Evolutionary conservation across 37 sponge, comb jelly and placozoan genomes (phyloP).

Genomic region (Hexactinellida sp.): DNA sequence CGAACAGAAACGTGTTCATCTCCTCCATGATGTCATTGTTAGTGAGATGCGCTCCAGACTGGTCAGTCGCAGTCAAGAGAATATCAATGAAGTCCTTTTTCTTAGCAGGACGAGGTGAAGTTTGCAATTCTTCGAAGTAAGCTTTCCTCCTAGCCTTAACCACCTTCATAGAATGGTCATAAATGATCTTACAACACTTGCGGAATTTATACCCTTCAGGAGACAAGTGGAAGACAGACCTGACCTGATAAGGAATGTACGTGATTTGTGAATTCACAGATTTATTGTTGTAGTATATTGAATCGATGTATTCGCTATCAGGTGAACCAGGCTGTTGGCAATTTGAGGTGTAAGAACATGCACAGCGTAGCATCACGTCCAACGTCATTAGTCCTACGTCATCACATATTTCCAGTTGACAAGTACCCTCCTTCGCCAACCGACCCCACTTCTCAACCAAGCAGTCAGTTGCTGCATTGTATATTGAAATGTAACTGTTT

Average conservation of each 20-base stretch:
- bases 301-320: neutral
- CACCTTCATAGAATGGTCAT: conserved; percentile 30
- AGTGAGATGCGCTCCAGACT: conserved; percentile 42
- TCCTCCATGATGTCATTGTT: conserved; percentile 66
- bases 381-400: neutral
- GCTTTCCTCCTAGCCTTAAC: conserved; percentile 27
- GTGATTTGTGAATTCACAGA: neutral
- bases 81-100: conserved; percentile 51
- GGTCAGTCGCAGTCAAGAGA: conserved; percentile 41
- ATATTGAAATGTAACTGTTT: conserved; percentile 52
- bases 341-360: neutral
- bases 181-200: conserved; percentile 28
- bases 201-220: conserved; percentile 27
- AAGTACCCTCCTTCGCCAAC: neutral
- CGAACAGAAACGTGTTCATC: conserved; percentile 79
- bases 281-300: neutral
- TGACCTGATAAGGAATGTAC: conserved; percentile 26
- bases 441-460: conserved; percentile 20
- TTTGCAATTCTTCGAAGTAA: neutral
- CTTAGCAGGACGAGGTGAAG: neutral
- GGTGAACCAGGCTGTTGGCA: neutral
- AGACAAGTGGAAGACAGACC: conserved; percentile 31
- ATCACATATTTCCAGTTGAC: neutral
- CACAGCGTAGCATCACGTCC: neutral
- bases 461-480: conserved; percentile 29